A percentile compares a stretch with the other conserved stretches of the same genome.
phyloP scores from a whole-genome alignment of 2,797 vertebrate species.

The Gymnothorax javanicus region DNA sequence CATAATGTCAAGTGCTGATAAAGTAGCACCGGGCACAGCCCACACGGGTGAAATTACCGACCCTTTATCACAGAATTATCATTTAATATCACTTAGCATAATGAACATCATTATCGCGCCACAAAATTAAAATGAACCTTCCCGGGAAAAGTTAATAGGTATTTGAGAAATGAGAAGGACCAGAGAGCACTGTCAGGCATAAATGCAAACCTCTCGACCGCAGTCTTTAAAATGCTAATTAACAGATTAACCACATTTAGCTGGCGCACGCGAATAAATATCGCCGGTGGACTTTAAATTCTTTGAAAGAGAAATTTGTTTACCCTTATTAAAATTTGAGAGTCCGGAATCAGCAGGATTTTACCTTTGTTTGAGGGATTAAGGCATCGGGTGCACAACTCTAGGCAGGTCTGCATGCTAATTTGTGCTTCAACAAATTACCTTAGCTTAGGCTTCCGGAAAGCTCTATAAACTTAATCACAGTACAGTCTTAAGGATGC shows the following conservation, averaged over 20 bases:
- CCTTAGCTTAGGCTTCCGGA: too few species aligned
- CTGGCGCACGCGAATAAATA: neutral
- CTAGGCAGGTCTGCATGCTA: too few species aligned
- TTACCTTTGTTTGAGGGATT: neutral
- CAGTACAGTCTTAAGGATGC: too few species aligned
- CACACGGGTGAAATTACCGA: neutral
- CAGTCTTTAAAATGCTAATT: neutral
- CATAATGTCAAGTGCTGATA: conserved; percentile 4
- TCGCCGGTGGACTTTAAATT: neutral
- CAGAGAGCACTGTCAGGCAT: neutral
- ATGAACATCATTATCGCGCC: neutral
- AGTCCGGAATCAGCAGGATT: neutral
- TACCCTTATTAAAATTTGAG: neutral
- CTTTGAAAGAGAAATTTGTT: neutral
- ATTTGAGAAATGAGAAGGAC: neutral
- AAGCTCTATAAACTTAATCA: too few species aligned
- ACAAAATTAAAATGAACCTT: neutral
- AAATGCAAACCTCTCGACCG: neutral
- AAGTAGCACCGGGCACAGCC: neutral
- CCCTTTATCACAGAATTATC: neutral
- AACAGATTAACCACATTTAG: neutral
- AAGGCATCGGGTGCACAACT: neutral
- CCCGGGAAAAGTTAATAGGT: neutral
- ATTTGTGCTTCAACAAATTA: too few species aligned
- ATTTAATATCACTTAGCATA: neutral